Evolutionary conservation across 2,888 invertebrate genomes (phyloP).

Genomic region (Alloplasta piceator): DNA sequence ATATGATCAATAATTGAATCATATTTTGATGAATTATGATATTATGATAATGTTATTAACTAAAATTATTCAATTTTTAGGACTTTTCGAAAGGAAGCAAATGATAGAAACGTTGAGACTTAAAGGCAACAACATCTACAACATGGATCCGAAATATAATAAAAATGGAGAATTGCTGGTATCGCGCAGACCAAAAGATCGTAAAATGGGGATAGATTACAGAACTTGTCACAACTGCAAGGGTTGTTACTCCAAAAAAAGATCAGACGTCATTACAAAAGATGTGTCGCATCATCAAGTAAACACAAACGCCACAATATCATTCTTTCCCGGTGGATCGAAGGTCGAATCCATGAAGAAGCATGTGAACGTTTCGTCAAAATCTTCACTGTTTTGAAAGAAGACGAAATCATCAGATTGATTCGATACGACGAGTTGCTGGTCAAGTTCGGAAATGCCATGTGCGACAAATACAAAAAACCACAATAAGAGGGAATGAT

Average conservation of each 20-base stretch:
- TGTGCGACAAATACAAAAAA: conserved; percentile 63
- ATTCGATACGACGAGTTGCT: conserved; percentile 66
- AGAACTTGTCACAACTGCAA: conserved; percentile 67
- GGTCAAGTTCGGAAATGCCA: conserved; percentile 63
- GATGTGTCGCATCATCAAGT: conserved; percentile 62
- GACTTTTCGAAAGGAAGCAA: conserved; percentile 16
- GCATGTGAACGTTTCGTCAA: conserved; percentile 51
- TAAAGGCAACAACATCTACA: conserved; percentile 35
- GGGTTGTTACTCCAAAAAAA: conserved; percentile 63
- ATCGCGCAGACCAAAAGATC: conserved; percentile 26
- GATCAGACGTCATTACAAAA: conserved; percentile 63
- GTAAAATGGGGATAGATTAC: conserved; percentile 55
- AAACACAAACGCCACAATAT: conserved; percentile 63
- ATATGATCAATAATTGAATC: too few species aligned
- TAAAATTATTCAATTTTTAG: conserved; percentile 7
- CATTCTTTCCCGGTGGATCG: conserved; percentile 59
- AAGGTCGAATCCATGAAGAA: conserved; percentile 63
- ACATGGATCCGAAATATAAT: conserved; percentile 17
- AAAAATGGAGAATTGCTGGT: conserved; percentile 21
- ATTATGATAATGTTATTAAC: conserved; percentile 7
- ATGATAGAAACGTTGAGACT: conserved; percentile 26
- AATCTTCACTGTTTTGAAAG: conserved; percentile 65
- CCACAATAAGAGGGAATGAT: conserved; percentile 64
- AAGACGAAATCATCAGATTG: conserved; percentile 60
- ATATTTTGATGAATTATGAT: too few species aligned